These are phyloP conservation scores for Scleropages formosus DNA, from an alignment of 2,797 vertebrate species.

Conservation along the genomic window DNA sequence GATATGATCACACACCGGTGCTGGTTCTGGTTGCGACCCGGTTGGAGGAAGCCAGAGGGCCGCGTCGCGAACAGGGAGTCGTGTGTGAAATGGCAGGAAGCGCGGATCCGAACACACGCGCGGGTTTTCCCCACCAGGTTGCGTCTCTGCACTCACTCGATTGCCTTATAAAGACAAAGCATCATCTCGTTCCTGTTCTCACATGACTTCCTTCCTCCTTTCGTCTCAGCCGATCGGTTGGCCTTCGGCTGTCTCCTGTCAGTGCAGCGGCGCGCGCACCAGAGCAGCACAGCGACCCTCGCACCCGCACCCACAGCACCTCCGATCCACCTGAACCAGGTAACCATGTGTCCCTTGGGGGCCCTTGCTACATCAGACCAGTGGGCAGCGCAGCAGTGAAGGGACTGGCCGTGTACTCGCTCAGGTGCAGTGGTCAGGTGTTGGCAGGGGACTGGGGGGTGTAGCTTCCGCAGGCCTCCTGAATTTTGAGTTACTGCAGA, in stretches of 20 bases:
- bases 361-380: neutral
- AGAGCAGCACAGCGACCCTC: neutral
- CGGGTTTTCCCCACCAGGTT: neutral
- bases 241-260: slow-evolving; percentile 38
- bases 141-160: neutral
- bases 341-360: slow-evolving; percentile 36
- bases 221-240: slow-evolving; percentile 46
- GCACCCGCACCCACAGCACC: slow-evolving; percentile 16
- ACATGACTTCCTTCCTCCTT: slow-evolving; percentile 67
- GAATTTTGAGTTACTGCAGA: too few relatives aligned
- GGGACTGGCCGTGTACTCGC: too few relatives aligned
- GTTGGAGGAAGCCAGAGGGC: too few relatives aligned
- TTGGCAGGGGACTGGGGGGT: too few relatives aligned
- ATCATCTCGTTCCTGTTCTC: slow-evolving; percentile 51
- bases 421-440: too few relatives aligned
- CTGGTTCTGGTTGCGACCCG: too few relatives aligned
- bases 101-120: too few relatives aligned
- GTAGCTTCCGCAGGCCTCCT: too few relatives aligned
- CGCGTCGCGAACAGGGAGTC: too few relatives aligned
- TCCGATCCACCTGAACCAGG: slow-evolving; percentile 45
- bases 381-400: too few relatives aligned
- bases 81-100: too few relatives aligned
- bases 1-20: too few relatives aligned
- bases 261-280: slow-evolving; percentile 29
- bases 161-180: slow-evolving; percentile 38